Base-by-base conservation (phyloP, 2,113 vertebrate genomes). In the Rostratula benghalensis region DNA sequence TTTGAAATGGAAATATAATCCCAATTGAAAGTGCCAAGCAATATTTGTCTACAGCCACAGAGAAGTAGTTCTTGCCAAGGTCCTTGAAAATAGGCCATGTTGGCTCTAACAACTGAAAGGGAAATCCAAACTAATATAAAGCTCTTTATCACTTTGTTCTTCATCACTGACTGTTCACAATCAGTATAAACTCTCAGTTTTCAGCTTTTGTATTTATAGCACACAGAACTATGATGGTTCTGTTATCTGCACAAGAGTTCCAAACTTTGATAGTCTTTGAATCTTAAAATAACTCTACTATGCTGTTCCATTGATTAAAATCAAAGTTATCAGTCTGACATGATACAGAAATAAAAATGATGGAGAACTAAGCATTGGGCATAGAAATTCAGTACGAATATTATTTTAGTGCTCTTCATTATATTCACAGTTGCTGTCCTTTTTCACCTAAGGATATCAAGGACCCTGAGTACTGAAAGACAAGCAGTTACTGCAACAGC, bases 111-210 rank as follows among this genome's bases (percentile, higher is more conserved):
- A 79, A 39, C 77, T 87, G 83, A 91, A 95, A 92, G 91, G 57
- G 87, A 94, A 95, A 95, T 93, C 81, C 81, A 94, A 81, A 91
- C 93, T 84, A 95, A 81, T 94, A 84, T 73, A 84, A 94, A 93
- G 56, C 60, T 71, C 83, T 92, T 75, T 75, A 75, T 84, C 56
- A 71, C 46, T 50, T 59, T 91, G 83, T 83, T 71, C 83, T 92
- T 75, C 71, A 75, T 87, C 56, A 71, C 46, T 54, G 83, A 79
- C 45, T 90, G 27, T 67, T 90, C 80, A 60, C 86, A 92, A 76
- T 78, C 59, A 71, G 85, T 68, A 93, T 25, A 78, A 86, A 89
- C 78, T 95, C 83, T 91, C 83, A 75, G 56, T 39, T 96, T 96
- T 92, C 73, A 60, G 48, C 45, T 92, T 92, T 81, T 93, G 20